Conservation (phyloP, 2,797 vertebrate species). For the Meda fulgida region DNA sequence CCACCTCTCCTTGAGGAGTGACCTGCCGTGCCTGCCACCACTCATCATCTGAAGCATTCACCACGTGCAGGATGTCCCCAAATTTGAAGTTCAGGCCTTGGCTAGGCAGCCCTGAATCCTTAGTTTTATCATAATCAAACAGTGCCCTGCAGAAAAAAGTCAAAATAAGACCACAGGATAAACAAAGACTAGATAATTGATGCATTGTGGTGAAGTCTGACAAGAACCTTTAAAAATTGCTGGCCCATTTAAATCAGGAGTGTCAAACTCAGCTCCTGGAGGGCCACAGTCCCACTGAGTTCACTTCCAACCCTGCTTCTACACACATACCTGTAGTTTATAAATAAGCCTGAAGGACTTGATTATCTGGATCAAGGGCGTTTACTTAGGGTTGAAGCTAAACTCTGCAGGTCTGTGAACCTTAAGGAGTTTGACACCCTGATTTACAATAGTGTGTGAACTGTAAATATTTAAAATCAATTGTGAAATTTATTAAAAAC, state of each 20-base stretch:
- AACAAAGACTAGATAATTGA: background rate
- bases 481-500: background rate
- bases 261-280: background rate
- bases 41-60: constrained; percentile 97
- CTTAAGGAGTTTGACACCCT: background rate
- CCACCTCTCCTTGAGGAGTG: constrained; percentile 87
- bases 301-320: background rate
- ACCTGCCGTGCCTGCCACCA: constrained; percentile 99
- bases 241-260: background rate
- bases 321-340: background rate
- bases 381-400: background rate
- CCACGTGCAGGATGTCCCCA: constrained; percentile 95
- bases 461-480: background rate
- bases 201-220: background rate
- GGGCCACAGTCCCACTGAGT: background rate
- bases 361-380: background rate
- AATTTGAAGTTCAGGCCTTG: constrained; percentile 95
- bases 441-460: background rate
- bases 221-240: background rate
- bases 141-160: constrained; percentile 82
- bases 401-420: background rate
- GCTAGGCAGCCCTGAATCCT: constrained; percentile 95
- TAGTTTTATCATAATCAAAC: constrained; percentile 96
- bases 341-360: background rate
- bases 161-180: background rate